Evolutionary conservation across 53 echinoderm and acorn worm species (phyloP).

Genomic region (Echinometra lucunter): DNA sequence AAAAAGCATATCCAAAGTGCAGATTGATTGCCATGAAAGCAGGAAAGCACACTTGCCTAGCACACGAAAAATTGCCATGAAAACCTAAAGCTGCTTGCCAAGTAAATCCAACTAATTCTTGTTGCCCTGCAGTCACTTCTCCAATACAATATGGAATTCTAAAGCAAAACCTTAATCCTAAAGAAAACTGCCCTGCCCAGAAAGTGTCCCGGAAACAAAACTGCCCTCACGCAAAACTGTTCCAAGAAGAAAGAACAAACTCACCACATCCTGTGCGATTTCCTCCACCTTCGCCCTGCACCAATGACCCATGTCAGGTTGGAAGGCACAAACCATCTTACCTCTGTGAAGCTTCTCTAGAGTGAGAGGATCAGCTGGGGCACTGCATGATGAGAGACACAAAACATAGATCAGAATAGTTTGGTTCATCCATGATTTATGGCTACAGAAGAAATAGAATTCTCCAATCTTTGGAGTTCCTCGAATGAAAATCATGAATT

Average conservation of each 20-base stretch:
- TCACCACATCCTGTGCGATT: constrained; percentile 56
- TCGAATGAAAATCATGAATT: too few relatives aligned
- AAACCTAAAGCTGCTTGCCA: too few relatives aligned
- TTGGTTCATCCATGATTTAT: too few relatives aligned
- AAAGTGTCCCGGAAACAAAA: too few relatives aligned
- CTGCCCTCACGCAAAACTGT: background rate
- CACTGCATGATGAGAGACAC: constrained; percentile 11
- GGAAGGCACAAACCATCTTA: constrained; percentile 63
- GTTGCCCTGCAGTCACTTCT: too few relatives aligned
- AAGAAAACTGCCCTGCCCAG: too few relatives aligned
- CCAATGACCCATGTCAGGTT: constrained; percentile 51
- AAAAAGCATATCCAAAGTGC: background rate
- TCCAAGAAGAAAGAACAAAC: background rate
- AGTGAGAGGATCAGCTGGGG: background rate
- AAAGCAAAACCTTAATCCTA: background rate
- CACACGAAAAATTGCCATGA: background rate
- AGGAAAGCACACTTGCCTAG: background rate
- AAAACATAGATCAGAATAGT: too few relatives aligned
- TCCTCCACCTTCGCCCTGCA: constrained; percentile 59
- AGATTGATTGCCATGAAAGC: background rate
- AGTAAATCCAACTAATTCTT: too few relatives aligned
- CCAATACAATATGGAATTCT: background rate
- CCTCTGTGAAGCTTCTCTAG: constrained; percentile 55
- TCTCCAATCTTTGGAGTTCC: too few relatives aligned
- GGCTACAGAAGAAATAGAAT: too few relatives aligned